Percentiles rank a stretch among this genome's conserved stretches.
phyloP scores from a whole-genome alignment of 2,888 invertebrate species.

The Nysson spinosus region DNA sequence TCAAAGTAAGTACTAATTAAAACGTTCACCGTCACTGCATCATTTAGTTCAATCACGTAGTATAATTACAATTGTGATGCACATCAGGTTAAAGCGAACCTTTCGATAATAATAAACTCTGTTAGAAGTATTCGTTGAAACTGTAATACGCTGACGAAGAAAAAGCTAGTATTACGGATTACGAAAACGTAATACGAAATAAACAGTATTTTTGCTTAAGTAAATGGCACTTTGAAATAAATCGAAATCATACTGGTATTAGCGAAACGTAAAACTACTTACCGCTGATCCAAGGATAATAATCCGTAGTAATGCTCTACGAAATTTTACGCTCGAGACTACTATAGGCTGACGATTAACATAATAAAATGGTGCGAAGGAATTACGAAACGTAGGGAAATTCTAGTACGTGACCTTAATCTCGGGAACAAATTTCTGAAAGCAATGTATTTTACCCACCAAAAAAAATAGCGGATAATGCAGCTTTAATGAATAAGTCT shows the following conservation, averaged over 20 bases:
- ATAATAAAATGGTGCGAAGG: background rate
- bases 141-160: no score
- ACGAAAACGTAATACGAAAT: no score
- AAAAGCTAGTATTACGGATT: no score
- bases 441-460: slow-evolving; percentile 16
- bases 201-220: no score
- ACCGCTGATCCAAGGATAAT: background rate
- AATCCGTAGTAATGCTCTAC: background rate
- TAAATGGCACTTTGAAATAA: no score
- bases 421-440: slow-evolving; percentile 19
- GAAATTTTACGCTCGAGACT: background rate
- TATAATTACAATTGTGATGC: slow-evolving; percentile 18
- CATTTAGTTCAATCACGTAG: slow-evolving; percentile 27
- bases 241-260: no score
- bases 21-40: background rate
- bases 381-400: background rate
- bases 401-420: slow-evolving; percentile 4
- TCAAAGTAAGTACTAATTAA: slow-evolving; percentile 17
- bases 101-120: no score
- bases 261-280: no score
- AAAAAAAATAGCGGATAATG: slow-evolving; percentile 24
- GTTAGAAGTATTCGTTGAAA: no score
- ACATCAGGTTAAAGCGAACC: no score
- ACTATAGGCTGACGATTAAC: background rate
- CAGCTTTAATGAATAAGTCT: slow-evolving; percentile 25